Conservation (phyloP, 2,888 invertebrate genomes). For the Ochlodes sylvanus region DNA sequence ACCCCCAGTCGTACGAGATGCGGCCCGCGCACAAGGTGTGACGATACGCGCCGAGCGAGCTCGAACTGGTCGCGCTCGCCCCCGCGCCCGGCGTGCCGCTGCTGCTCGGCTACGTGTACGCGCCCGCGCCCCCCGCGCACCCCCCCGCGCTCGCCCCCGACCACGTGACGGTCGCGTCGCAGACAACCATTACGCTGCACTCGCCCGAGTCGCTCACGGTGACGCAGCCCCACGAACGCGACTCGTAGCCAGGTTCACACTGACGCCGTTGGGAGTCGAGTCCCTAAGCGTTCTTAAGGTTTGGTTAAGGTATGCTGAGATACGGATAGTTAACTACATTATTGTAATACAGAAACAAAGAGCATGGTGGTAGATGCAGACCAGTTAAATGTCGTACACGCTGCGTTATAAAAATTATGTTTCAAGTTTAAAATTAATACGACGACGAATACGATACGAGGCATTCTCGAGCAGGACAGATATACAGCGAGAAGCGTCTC, state of each 20-base stretch:
- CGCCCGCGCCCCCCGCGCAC: constrained; percentile 38
- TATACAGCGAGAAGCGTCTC: no score
- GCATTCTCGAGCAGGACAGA: no score
- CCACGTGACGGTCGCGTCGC: constrained; percentile 66
- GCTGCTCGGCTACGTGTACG: constrained; percentile 64
- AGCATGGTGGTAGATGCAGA: no score
- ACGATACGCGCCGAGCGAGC: constrained; percentile 74
- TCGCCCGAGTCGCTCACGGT: constrained; percentile 65
- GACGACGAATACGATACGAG: no score
- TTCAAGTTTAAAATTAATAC: no score
- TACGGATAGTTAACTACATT: not conserved
- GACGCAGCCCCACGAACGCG: constrained; percentile 49
- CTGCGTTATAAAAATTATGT: no score
- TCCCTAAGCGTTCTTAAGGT: not conserved
- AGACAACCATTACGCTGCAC: constrained; percentile 77
- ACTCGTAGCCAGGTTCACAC: not conserved
- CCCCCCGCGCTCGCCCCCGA: constrained; percentile 47
- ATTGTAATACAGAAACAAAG: no score
- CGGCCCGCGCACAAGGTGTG: constrained; percentile 88
- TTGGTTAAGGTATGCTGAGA: not conserved
- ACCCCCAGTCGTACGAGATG: constrained; percentile 91
- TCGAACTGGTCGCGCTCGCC: constrained; percentile 71
- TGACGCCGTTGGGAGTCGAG: no score
- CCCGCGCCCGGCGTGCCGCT: constrained; percentile 71
- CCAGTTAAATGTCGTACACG: no score